Evolutionary conservation across 2,888 invertebrate genomes (phyloP).

Genomic region (Electrophaes corylata): DNA sequence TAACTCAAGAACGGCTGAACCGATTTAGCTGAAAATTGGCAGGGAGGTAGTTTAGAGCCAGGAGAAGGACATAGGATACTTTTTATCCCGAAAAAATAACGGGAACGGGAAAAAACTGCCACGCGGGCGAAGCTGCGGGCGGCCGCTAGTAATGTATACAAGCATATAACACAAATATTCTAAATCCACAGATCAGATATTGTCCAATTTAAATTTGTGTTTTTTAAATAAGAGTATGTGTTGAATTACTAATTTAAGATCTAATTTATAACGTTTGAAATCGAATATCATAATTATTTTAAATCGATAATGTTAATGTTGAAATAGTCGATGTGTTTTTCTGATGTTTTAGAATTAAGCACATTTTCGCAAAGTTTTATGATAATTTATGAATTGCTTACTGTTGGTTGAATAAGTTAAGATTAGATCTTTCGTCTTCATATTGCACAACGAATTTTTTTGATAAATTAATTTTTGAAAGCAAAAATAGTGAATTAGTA

Average conservation of each 20-base stretch:
- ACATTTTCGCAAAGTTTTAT: neutral
- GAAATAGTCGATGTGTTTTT: neutral
- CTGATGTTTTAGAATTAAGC: neutral
- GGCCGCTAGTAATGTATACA: too few relatives aligned
- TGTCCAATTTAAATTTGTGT: too few relatives aligned
- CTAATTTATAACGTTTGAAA: constrained; percentile 30
- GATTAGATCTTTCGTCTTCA: constrained; percentile 5
- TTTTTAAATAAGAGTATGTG: constrained; percentile 3
- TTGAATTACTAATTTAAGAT: constrained; percentile 11
- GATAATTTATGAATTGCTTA: neutral
- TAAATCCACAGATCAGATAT: constrained; percentile 7
- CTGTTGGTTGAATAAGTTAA: neutral
- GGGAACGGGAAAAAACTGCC: too few relatives aligned
- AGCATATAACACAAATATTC: neutral
- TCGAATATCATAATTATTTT: constrained; percentile 33
- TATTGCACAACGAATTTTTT: constrained; percentile 15
- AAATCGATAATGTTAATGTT: constrained; percentile 15
- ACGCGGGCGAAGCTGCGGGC: too few relatives aligned
- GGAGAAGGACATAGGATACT: too few relatives aligned
- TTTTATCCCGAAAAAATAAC: too few relatives aligned
- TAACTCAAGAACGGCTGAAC: too few relatives aligned
- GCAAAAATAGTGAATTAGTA: neutral
- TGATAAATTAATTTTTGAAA: neutral
- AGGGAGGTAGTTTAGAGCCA: too few relatives aligned
- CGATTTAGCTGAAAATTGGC: too few relatives aligned